Base-by-base conservation (phyloP, 1,140 invertebrate genomes). In the Microplitis mediator region DNA sequence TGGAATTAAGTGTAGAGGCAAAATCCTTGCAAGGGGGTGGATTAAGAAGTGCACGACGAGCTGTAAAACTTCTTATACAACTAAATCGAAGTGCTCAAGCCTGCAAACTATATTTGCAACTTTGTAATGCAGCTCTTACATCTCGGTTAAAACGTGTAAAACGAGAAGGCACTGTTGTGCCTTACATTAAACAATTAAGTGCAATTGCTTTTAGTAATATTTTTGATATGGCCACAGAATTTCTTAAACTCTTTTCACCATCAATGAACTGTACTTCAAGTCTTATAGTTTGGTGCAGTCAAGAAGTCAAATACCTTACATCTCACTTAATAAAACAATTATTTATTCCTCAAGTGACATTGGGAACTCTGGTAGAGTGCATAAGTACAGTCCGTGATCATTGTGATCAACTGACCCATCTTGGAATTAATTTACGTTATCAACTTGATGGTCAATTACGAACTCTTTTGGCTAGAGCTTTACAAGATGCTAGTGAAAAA, bases 11-110 rank as follows among this genome's bases (percentile, higher is more conserved):
- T 64, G 93, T 94, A 16, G 94, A 95, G 77, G 82, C 85, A 4
- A 94, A 95, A 83, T 97, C 95, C 67, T 87, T 98, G 0, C 93
- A 98, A 85, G 97, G 97, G n/a, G 83, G 84, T 3, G 97, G 97
- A 0, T 89, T 98, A 13, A 88, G 95, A 78, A 95, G 96, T 13
- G 94, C 95, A 3, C 88, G 96, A 61, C 90, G 94, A 75, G 94
- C 95, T 4, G 94, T 98, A 0, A 90, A 92, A 71, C 90, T 98
- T n/a, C 90, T 99, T 2, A 95, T 96, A 81, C 90, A 93, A 79
- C 88, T 98, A 35, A 95, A 94, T 71, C 92, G 94, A 81, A 91
- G 91, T 68, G 91, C 91, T 74, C 91, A 92, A 83, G 91, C 95
- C 0, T 96, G 95, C 85, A 92, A 96, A 76, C 84, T 98, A 67